phyloP scores from a whole-genome alignment of 2,113 vertebrate genomes.

The Brachyistius frenatus region DNA sequence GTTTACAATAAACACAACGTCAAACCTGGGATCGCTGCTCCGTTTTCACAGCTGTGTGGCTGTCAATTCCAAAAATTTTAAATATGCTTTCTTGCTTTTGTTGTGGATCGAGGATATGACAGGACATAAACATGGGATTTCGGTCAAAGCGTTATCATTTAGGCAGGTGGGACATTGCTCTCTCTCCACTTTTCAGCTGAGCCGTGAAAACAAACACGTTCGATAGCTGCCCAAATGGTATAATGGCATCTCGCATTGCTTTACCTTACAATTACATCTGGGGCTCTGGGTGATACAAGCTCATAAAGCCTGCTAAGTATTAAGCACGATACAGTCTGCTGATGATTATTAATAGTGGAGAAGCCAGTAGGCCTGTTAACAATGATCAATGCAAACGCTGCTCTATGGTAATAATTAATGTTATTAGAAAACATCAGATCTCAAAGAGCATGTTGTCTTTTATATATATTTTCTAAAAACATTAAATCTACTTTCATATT shows the following conservation, averaged over 20 bases:
- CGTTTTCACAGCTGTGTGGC: conserved; percentile 77
- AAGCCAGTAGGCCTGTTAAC: conserved; percentile 12
- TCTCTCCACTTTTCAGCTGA: conserved; percentile 35
- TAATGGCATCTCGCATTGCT: conserved; percentile 53
- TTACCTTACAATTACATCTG: conserved; percentile 35
- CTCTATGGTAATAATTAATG: neutral
- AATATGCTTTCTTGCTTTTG: conserved; percentile 69
- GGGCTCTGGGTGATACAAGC: conserved; percentile 50
- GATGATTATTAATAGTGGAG: conserved; percentile 30
- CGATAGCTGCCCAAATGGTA: conserved; percentile 31
- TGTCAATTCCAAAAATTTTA: conserved; percentile 77
- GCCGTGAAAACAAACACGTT: conserved; percentile 54
- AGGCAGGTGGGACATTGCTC: conserved; percentile 16
- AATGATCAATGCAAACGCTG: conserved; percentile 34
- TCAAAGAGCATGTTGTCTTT: neutral
- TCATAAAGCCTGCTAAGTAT: conserved; percentile 42
- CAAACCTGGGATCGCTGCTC: conserved; percentile 59
- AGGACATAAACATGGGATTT: conserved; percentile 64
- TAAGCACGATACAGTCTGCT: conserved; percentile 8
- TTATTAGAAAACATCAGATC: conserved; percentile 1
- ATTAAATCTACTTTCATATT: conserved; percentile 16
- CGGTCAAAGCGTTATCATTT: conserved; percentile 21
- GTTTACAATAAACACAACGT: conserved; percentile 77
- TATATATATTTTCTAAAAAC: conserved; percentile 16
- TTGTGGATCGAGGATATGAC: conserved; percentile 64